A percentile compares a stretch with the other conserved stretches of the same genome.
Evolutionary conservation across 2,888 invertebrate genomes (phyloP).

Genomic region (Icerya purchasi): DNA sequence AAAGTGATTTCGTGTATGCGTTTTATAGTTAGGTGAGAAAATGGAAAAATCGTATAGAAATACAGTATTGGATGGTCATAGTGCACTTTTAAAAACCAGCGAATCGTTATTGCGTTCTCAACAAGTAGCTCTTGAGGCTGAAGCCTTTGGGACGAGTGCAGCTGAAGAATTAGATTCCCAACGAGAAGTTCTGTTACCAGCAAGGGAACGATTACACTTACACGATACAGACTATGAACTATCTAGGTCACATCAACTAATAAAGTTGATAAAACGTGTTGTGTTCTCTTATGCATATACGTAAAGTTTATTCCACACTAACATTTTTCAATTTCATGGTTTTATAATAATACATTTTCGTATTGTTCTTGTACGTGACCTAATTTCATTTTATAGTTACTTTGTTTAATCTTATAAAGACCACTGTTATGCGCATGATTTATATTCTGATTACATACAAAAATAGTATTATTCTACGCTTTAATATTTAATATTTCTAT

Average conservation of each 20-base stretch:
- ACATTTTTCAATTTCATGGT: no score
- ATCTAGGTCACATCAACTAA: constrained; percentile 30
- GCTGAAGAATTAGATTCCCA: constrained; percentile 53
- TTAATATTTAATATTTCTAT: no score
- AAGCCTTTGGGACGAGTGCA: constrained; percentile 53
- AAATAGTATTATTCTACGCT: no score
- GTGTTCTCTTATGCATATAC: constrained; percentile 46
- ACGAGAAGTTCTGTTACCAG: constrained; percentile 45
- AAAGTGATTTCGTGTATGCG: no score
- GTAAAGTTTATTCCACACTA: background rate
- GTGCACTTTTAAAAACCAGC: constrained; percentile 35
- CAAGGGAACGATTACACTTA: constrained; percentile 40
- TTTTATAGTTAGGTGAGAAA: no score
- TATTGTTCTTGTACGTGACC: no score
- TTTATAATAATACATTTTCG: no score
- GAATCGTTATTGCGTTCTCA: constrained; percentile 45
- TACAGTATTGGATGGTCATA: constrained; percentile 28
- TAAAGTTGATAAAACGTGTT: constrained; percentile 21
- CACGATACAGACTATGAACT: constrained; percentile 49
- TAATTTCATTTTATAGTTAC: no score
- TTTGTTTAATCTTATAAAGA: no score
- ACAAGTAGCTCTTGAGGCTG: constrained; percentile 55
- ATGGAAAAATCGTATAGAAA: constrained; percentile 10
- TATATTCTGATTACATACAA: no score
- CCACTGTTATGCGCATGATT: no score